Conservation (phyloP, 92 coral and sea anemone species). For the Heliopora coerulea region DNA sequence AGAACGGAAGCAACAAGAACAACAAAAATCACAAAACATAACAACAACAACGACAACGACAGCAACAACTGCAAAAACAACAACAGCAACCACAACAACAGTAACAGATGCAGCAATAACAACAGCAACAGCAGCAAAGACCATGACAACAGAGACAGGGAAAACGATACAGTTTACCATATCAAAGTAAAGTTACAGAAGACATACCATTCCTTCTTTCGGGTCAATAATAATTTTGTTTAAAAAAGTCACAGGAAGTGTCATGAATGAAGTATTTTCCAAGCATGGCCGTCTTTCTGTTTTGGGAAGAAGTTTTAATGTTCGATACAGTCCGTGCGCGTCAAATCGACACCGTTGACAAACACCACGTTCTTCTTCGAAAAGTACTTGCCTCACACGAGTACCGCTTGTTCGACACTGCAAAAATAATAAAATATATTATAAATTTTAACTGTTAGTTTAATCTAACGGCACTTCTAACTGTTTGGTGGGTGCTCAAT, state of each 20-base stretch:
- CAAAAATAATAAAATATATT: too few relatives aligned
- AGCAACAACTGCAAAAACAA: too few relatives aligned
- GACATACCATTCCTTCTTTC: conserved; percentile 91
- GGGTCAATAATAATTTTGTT: conserved; percentile 88
- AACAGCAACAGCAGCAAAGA: too few relatives aligned
- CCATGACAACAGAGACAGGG: too few relatives aligned
- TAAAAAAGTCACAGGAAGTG: conserved; percentile 71
- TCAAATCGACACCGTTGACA: conserved; percentile 83
- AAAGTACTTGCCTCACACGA: conserved; percentile 68
- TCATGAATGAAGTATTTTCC: conserved; percentile 64
- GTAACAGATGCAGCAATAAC: too few relatives aligned
- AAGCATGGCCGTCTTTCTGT: conserved; percentile 75
- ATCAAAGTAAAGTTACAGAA: not conserved
- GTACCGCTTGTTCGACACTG: conserved; percentile 83
- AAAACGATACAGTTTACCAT: too few relatives aligned
- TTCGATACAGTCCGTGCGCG: conserved; percentile 76
- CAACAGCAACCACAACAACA: too few relatives aligned
- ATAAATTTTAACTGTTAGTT: too few relatives aligned
- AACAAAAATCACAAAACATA: not conserved
- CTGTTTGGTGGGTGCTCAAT: too few relatives aligned
- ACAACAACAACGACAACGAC: not conserved
- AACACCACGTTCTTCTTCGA: conserved; percentile 86
- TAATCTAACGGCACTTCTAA: too few relatives aligned
- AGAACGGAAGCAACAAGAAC: not conserved
- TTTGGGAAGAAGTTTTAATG: conserved; percentile 59